Base-by-base conservation (phyloP, 2,113 vertebrate genomes). In the Gavia stellata region DNA sequence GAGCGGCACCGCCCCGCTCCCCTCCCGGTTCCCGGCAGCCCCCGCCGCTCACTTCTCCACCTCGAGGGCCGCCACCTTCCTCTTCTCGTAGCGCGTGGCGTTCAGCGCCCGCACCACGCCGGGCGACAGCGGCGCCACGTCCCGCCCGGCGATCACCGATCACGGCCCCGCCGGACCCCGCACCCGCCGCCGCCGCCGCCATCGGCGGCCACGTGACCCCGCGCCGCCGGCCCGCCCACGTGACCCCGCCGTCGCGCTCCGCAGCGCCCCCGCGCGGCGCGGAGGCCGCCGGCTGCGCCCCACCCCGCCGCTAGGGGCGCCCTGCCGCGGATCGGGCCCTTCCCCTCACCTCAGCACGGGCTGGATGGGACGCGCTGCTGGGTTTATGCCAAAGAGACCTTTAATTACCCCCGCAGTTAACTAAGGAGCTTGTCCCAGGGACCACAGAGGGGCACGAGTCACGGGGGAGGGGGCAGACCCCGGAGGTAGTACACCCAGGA, bases 71-170 rank as follows among this genome's bases (percentile, higher is more conserved):
- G 99, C 99, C 66, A 99, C 99, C 97, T 99, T 99, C 98, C 99
- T 98, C 97, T 99, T 99, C 97, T 99, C 99, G 94, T 99, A 99
- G 52, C 99, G 98, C 94, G 99, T 99, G 93, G 99, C 99, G 94
- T 99, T 99, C 81, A 99, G 98, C 59, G 99, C 99, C 77, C 99
- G 97, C 81, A 99, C 99, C 77, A 99, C 99, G 97, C 99, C 99
- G 58, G 99, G 99, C 55, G 99, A 99, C 95, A 99, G 96, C 8
- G 99, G 99, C 49, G 99, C 98, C 96, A 99, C 98, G 91, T 99
- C 99, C 97, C 99, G 99, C 95, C 99, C 99, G 4, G 99, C n/a
- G n/a, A n/a, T n/a, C n/a, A n/a, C n/a, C 96, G 96, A 99, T 99
- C 99, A 99, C 99, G 58, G 59, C 44, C 72, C 71, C 56, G 16